phyloP scores from a whole-genome alignment of 2,888 invertebrate genomes.

The Poecilobothrus nobilitatus region DNA sequence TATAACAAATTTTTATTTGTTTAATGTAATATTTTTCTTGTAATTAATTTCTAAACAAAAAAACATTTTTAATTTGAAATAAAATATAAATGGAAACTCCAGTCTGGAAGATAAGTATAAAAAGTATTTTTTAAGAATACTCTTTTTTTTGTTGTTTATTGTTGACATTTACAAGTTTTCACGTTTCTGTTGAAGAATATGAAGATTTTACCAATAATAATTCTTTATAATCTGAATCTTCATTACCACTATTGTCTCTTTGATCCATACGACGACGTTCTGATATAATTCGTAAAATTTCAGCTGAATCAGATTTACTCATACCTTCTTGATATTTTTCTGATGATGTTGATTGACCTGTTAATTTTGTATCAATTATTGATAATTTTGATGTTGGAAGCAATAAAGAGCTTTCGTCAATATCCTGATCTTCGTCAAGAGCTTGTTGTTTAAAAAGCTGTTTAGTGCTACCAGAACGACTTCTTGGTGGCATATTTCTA shows the following conservation, averaged over 20 bases:
- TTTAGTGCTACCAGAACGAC: slow-evolving; percentile 47
- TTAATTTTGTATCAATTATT: slow-evolving; percentile 15
- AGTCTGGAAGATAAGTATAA: no score
- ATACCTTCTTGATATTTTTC: slow-evolving; percentile 25
- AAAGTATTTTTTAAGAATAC: no score
- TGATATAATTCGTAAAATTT: slow-evolving; percentile 43
- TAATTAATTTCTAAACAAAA: no score
- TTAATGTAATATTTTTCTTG: no score
- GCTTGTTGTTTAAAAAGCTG: slow-evolving; percentile 52
- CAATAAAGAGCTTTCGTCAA: slow-evolving; percentile 48
- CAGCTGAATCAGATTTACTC: slow-evolving; percentile 41
- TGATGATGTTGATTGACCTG: slow-evolving; percentile 17
- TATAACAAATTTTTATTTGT: no score
- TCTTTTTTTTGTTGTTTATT: neutral
- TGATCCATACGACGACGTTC: slow-evolving; percentile 42
- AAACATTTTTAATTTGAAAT: no score
- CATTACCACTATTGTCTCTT: slow-evolving; percentile 39
- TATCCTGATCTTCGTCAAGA: slow-evolving; percentile 47
- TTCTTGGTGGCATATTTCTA: slow-evolving; percentile 41
- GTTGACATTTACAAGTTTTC: slow-evolving; percentile 10
- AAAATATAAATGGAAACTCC: no score
- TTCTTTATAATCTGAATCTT: slow-evolving; percentile 43
- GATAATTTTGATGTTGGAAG: slow-evolving; percentile 30
- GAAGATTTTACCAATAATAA: slow-evolving; percentile 40
- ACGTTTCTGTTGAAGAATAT: slow-evolving; percentile 37